These are phyloP conservation scores for Thaleichthys pacificus DNA, from an alignment of 2,797 vertebrate genomes.

Conservation along the genomic window DNA sequence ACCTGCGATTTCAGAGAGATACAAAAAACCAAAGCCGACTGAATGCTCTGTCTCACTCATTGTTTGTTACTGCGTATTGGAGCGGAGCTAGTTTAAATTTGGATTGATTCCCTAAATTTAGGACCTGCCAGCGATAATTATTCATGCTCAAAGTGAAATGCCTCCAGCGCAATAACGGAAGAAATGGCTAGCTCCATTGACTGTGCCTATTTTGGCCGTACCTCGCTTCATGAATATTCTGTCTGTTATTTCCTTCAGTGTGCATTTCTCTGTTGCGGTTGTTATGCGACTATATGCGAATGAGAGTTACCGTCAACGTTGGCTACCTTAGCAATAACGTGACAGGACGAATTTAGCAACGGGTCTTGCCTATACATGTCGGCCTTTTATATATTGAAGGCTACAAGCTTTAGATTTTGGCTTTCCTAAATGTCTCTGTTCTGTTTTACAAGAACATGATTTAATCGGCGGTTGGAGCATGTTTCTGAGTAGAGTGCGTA, in stretches of 20 bases:
- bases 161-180: conserved; percentile 32
- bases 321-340: no score
- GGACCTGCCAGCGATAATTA: conserved; percentile 51
- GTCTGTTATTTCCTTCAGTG: conserved; percentile 4
- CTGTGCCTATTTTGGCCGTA: background rate
- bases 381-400: no score
- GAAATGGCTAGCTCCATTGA: conserved; percentile 19
- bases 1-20: conserved; percentile 33
- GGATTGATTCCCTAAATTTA: conserved; percentile 46
- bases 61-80: conserved; percentile 34
- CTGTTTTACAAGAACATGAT: background rate
- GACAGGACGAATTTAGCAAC: no score
- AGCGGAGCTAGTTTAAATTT: conserved; percentile 45
- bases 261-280: background rate
- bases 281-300: background rate
- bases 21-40: conserved; percentile 39
- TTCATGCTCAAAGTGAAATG: conserved; percentile 52
- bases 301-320: background rate
- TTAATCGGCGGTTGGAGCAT: background rate
- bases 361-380: no score
- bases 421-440: background rate
- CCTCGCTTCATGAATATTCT: background rate
- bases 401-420: no score
- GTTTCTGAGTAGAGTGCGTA: background rate
- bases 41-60: conserved; percentile 32